Base-by-base conservation (phyloP, 2,797 vertebrate species). In the Sarcophilus harrisii region DNA sequence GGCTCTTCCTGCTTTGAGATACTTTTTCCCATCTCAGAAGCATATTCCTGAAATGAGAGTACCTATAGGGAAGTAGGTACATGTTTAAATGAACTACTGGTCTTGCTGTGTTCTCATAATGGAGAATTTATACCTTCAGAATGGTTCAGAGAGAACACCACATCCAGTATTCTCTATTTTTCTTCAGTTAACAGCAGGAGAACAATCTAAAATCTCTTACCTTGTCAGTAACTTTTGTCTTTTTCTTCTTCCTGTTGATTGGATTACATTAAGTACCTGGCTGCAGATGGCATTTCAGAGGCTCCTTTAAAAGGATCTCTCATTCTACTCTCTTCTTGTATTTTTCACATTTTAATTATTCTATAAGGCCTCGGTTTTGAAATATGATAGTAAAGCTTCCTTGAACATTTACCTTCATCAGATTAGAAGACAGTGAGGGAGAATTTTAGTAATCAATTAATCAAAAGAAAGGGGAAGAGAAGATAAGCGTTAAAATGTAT, bases 241-340 rank as follows among this genome's bases (percentile, higher is more conserved):
- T 95, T 60, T 93, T 52, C 92, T 97, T 93, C 58, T 97, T 92
- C 87, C 90, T 92, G 32, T 60, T 58, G 3, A 13, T 9, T n/a
- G 93, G 52, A 94, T 94, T 29, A 5, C 59, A 24, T 92, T 54
- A 54, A 57, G 57, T 57, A 45, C 66, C n/a, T 45, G 66, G n/a
- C 21, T 81, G n/a, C 66, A 81, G 66, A 38, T 81, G n/a, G n/a
- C n/a, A 38, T 81, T 81, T n/a, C 92, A 10, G 21, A 93, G 66
- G 13, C 21, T 49, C 2, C 21, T 52, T 81, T 49, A 54, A 0
- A n/a, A 0, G 54, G 49, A 91, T 38, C 13, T 57, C 24, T 2
- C 57, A 9, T 55, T 95, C 92, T 93, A 62, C 30, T 94, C 92
- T 92, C n/a, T 45, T 95, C 8, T 29, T 57, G 59, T 10, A 18